Percentiles rank a stretch among this genome's conserved stretches.
These are phyloP conservation scores for Alentia gelatinosa DNA, from an alignment of 2,888 invertebrate species.

Conservation along the genomic window DNA sequence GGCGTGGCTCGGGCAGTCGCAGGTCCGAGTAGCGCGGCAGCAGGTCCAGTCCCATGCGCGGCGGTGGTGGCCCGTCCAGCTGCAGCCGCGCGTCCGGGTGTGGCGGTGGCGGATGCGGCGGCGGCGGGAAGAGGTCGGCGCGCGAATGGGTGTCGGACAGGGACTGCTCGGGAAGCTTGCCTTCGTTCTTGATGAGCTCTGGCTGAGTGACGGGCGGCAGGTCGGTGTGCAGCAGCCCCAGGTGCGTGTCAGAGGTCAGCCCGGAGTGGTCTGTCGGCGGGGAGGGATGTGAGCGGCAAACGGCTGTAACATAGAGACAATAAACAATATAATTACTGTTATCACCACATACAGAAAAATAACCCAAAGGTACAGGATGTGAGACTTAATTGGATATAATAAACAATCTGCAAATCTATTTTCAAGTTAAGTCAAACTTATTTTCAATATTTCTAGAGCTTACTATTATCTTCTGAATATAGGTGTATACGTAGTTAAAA, in stretches of 20 bases:
- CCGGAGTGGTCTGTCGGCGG: slow-evolving; percentile 20
- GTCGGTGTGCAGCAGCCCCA: background rate
- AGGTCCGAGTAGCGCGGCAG: slow-evolving; percentile 54
- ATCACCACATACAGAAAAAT: too few species aligned
- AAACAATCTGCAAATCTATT: too few species aligned
- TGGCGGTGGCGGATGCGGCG: background rate
- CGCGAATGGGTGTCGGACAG: background rate
- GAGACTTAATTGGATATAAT: too few species aligned
- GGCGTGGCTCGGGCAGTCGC: slow-evolving; percentile 21
- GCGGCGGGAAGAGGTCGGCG: slow-evolving; percentile 45
- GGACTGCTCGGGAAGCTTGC: background rate
- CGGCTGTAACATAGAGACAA: background rate
- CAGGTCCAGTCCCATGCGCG: slow-evolving; percentile 21
- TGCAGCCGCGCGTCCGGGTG: background rate
- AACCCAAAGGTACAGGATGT: too few species aligned
- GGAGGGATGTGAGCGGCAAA: slow-evolving; percentile 3
- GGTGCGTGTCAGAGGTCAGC: background rate
- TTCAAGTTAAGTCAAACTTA: too few species aligned
- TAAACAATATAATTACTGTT: too few species aligned
- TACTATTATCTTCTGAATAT: too few species aligned
- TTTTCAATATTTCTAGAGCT: too few species aligned
- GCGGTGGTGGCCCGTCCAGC: background rate
- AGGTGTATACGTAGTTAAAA: too few species aligned
- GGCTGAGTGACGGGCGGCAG: slow-evolving; percentile 41
- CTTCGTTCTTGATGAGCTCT: slow-evolving; percentile 28